Evolutionary conservation across 2,113 vertebrate species (phyloP).

Genomic region (Lepus europaeus): DNA sequence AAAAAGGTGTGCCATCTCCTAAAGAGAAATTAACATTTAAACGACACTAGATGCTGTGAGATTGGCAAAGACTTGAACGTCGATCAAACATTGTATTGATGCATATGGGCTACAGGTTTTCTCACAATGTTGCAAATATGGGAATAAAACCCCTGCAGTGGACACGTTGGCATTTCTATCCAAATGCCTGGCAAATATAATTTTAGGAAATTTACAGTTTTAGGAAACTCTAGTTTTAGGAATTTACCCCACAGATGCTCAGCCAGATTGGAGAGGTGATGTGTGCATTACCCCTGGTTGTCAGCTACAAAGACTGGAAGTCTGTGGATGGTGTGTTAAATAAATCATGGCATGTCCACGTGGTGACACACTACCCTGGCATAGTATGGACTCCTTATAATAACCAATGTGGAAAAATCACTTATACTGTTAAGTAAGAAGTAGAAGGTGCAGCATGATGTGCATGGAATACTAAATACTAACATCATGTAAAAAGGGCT

Average conservation of each 20-base stretch:
- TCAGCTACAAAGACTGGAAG: neutral
- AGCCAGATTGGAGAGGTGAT: neutral
- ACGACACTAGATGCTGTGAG: neutral
- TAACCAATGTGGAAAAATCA: fast-evolving
- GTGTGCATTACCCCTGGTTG: neutral
- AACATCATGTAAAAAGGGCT: fast-evolving
- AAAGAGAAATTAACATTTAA: neutral
- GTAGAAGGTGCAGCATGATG: neutral
- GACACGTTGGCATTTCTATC: neutral
- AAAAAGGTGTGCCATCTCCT: neutral
- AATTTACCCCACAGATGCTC: neutral
- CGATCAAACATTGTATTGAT: fast-evolving
- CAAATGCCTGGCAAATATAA: neutral
- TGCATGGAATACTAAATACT: fast-evolving
- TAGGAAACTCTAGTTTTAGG: too few relatives aligned
- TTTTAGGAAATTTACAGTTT: too few relatives aligned
- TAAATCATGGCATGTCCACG: neutral
- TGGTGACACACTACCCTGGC: fast-evolving
- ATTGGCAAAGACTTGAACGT: neutral
- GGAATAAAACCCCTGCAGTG: neutral
- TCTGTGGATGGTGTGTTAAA: neutral
- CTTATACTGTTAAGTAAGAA: neutral
- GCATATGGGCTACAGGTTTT: neutral
- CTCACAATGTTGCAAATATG: fast-evolving
- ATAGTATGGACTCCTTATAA: neutral